These are phyloP conservation scores for Araneus ventricosus DNA, from an alignment of 1,140 invertebrate species.

Conservation along the genomic window DNA sequence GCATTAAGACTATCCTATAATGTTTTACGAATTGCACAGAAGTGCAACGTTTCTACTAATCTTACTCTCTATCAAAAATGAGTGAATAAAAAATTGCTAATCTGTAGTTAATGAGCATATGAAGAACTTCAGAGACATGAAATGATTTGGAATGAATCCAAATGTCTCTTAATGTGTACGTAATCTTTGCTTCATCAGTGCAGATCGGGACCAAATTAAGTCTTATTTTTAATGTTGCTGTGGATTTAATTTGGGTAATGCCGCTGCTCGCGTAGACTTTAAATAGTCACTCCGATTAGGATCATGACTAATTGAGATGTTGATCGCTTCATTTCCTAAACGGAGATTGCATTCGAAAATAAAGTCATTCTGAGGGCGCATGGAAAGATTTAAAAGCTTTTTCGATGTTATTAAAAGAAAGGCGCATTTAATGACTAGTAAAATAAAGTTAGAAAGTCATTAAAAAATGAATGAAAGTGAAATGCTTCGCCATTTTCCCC, in stretches of 20 bases:
- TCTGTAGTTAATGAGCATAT: slow-evolving; percentile 58
- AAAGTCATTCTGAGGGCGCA: background rate
- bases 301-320: slow-evolving; percentile 39
- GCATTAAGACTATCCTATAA: background rate
- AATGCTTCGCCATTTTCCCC: too few relatives aligned
- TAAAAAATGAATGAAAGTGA: too few relatives aligned
- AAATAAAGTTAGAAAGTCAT: background rate
- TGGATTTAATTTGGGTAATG: slow-evolving; percentile 16
- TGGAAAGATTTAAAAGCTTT: background rate
- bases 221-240: slow-evolving; percentile 26
- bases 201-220: slow-evolving; percentile 7
- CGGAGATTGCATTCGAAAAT: background rate
- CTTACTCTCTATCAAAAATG: slow-evolving; percentile 20
- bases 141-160: slow-evolving; percentile 55
- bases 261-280: background rate
- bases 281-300: slow-evolving; percentile 42
- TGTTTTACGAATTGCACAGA: slow-evolving; percentile 17
- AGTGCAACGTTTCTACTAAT: slow-evolving; percentile 1
- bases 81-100: slow-evolving; percentile 28
- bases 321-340: slow-evolving; percentile 38
- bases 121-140: slow-evolving; percentile 22
- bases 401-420: background rate
- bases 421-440: background rate
- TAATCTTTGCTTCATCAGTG: slow-evolving; percentile 22
- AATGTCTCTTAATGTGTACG: slow-evolving; percentile 39